Evolutionary conservation across 2,888 invertebrate species (phyloP).

Genomic region (Drosophila helvetica): DNA sequence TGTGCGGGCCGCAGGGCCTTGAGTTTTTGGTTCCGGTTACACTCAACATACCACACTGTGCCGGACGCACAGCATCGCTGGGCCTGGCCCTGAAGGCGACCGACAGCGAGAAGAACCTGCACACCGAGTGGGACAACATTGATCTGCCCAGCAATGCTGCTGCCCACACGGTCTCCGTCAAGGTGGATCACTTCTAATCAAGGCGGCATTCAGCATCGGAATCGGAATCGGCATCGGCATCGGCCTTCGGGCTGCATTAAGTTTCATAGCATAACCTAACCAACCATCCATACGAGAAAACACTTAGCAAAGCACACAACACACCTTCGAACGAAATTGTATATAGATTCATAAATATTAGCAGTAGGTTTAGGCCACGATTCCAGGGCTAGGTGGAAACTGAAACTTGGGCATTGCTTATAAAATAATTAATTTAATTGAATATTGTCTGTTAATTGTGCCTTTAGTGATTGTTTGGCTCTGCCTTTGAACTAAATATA

Average conservation of each 20-base stretch:
- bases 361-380: constrained; percentile 43
- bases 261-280: constrained; percentile 31
- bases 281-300: constrained; percentile 25
- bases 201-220: too few species aligned
- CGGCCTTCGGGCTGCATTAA: constrained; percentile 19
- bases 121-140: constrained; percentile 94
- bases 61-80: constrained; percentile 90
- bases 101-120: constrained; percentile 92
- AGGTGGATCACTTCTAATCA: constrained; percentile 93
- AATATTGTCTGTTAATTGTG: constrained; percentile 73
- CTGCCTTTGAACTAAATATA: constrained; percentile 39
- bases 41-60: constrained; percentile 94
- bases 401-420: constrained; percentile 50
- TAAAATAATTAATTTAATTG: constrained; percentile 56
- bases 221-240: neutral
- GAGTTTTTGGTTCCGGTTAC: constrained; percentile 95
- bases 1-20: constrained; percentile 97
- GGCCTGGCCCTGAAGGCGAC: constrained; percentile 91
- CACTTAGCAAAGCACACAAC: constrained; percentile 14
- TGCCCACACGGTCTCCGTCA: constrained; percentile 94
- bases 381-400: constrained; percentile 54
- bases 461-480: constrained; percentile 68
- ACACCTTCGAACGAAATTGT: constrained; percentile 52
- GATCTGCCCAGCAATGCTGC: constrained; percentile 92
- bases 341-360: constrained; percentile 52